These are phyloP conservation scores for Apogon talboti DNA, from an alignment of 2,797 vertebrate genomes.

Conservation along the genomic window DNA sequence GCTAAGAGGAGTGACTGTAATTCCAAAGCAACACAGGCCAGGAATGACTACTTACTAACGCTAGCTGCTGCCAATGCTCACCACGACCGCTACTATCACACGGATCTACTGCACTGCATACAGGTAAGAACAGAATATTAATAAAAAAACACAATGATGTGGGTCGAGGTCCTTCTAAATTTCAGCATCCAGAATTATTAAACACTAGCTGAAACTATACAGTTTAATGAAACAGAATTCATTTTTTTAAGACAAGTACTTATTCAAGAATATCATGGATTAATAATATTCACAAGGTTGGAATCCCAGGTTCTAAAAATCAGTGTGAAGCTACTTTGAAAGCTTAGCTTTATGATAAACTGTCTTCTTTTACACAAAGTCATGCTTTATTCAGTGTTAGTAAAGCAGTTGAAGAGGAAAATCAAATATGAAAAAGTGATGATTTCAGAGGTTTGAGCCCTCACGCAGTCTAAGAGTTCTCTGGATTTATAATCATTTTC, in stretches of 20 bases:
- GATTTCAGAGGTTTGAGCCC: conserved; percentile 56
- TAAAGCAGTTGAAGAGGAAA: conserved; percentile 23
- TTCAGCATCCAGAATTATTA: not conserved
- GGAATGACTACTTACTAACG: conserved; percentile 98
- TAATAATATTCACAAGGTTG: conserved; percentile 29
- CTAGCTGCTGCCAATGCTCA: conserved; percentile 97
- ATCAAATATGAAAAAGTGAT: conserved; percentile 40
- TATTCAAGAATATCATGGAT: conserved; percentile 17
- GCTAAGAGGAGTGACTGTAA: conserved; percentile 95
- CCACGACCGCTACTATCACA: conserved; percentile 97
- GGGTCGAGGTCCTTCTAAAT: not conserved
- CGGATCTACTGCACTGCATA: conserved; percentile 93
- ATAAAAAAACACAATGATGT: not conserved
- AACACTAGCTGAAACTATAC: not conserved
- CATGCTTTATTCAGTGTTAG: conserved; percentile 22
- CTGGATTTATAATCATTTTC: conserved; percentile 32
- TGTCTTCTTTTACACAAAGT: conserved; percentile 35
- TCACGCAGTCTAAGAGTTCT: conserved; percentile 39
- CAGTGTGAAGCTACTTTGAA: conserved; percentile 27
- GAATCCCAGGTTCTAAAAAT: conserved; percentile 21
- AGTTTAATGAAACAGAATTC: not conserved
- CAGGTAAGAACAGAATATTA: conserved; percentile 84
- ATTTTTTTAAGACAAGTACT: conserved; percentile 17
- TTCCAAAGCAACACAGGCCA: conserved; percentile 95
- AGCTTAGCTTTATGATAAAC: conserved; percentile 36